Conservation (phyloP, 2,888 invertebrate species). For the Plagodis dolabraria region DNA sequence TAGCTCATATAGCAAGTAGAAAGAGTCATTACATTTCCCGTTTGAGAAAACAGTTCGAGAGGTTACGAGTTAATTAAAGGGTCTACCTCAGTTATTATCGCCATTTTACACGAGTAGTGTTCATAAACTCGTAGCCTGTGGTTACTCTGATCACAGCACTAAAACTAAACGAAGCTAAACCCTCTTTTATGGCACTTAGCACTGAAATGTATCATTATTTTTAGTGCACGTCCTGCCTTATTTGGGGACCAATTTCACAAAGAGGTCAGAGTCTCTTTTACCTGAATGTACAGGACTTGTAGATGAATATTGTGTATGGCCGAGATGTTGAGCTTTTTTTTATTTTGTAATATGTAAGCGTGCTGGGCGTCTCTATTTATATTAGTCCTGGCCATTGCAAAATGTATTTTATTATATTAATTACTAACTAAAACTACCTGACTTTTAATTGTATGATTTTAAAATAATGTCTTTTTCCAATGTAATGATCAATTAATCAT, state of each 20-base stretch:
- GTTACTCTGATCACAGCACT: slow-evolving; percentile 32
- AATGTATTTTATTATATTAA: too few relatives aligned
- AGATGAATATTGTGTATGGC: not conserved
- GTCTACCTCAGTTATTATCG: slow-evolving; percentile 16
- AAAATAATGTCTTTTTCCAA: too few relatives aligned
- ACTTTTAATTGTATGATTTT: too few relatives aligned
- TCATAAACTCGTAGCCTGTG: slow-evolving; percentile 30
- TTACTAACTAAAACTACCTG: too few relatives aligned
- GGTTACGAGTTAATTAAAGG: not conserved
- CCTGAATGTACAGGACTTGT: not conserved
- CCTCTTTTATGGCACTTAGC: slow-evolving; percentile 28
- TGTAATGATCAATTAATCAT: too few relatives aligned
- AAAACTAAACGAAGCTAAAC: slow-evolving; percentile 25
- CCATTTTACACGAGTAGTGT: slow-evolving; percentile 28
- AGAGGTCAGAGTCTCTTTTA: slow-evolving; percentile 8
- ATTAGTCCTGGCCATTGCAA: too few relatives aligned
- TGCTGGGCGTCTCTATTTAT: too few relatives aligned
- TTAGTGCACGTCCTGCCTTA: slow-evolving; percentile 31
- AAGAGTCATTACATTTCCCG: too few relatives aligned
- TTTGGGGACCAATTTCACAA: slow-evolving; percentile 27
- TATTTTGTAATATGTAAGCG: too few relatives aligned
- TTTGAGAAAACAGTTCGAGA: not conserved
- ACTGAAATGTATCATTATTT: slow-evolving; percentile 31
- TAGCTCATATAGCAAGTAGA: too few relatives aligned
- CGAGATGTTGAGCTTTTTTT: too few relatives aligned